Evolutionary conservation across 2,113 vertebrate genomes (phyloP).

Genomic region (Phaethornis superciliosus): DNA sequence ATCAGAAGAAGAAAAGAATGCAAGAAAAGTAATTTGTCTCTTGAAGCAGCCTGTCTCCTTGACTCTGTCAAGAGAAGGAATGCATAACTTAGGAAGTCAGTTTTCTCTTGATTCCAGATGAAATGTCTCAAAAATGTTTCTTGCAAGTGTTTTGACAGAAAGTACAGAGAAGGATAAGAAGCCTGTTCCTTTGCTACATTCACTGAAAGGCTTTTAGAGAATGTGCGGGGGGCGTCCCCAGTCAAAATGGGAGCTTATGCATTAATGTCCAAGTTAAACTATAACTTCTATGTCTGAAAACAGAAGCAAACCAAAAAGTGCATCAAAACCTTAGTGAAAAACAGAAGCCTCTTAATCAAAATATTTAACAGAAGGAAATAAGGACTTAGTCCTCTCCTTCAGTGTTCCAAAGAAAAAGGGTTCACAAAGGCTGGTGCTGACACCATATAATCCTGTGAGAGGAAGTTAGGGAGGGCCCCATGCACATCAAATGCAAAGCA

Average conservation of each 20-base stretch:
- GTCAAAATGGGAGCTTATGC: background rate
- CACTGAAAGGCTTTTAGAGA: background rate
- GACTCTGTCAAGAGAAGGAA: constrained; percentile 34
- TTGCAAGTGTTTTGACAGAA: constrained; percentile 59
- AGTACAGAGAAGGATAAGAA: background rate
- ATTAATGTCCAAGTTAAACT: background rate
- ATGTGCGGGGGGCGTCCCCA: background rate
- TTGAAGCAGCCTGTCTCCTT: constrained; percentile 39
- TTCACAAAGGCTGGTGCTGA: background rate
- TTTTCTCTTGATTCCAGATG: constrained; percentile 59
- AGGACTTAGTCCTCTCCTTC: background rate
- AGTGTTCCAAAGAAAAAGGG: background rate
- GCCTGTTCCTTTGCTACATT: constrained; percentile 22
- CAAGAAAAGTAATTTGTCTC: constrained; percentile 1
- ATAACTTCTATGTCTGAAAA: background rate
- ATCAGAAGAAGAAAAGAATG: constrained; percentile 6
- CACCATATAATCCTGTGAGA: fast-evolving
- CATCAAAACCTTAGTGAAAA: background rate
- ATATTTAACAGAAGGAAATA: background rate
- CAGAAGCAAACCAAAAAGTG: background rate
- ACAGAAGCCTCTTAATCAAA: background rate
- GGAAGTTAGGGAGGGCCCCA: background rate
- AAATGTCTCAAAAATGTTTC: constrained; percentile 41
- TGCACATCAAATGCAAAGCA: background rate
- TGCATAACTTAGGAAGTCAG: constrained; percentile 19